Evolutionary conservation across 2,113 vertebrate genomes (phyloP).

Genomic region (Carlito syrichta): DNA sequence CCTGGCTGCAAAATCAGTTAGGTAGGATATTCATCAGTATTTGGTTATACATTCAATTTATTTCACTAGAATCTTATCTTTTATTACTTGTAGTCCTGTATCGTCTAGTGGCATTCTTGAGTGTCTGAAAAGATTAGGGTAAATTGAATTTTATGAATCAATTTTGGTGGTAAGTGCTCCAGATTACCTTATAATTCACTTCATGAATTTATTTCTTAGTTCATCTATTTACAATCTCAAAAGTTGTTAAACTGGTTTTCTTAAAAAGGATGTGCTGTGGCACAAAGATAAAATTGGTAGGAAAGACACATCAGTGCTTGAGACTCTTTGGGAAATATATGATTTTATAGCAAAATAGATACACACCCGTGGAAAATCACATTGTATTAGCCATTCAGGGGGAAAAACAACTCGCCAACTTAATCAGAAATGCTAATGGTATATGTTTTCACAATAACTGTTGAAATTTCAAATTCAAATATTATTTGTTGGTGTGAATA

Average conservation of each 20-base stretch:
- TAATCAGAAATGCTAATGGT: background rate
- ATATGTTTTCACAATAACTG: background rate
- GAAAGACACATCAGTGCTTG: background rate
- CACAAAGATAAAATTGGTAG: background rate
- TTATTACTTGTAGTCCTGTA: conserved; percentile 7
- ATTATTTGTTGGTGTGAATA: background rate
- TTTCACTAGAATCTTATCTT: conserved; percentile 43
- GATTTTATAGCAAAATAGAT: background rate
- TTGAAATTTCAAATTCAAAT: background rate
- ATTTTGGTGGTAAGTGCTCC: conserved; percentile 34
- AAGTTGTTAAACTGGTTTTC: background rate
- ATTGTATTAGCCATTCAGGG: background rate
- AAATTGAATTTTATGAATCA: conserved; percentile 53
- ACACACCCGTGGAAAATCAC: background rate
- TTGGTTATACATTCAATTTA: background rate
- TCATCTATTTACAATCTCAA: conserved; percentile 35
- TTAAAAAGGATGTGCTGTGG: background rate
- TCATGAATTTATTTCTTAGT: conserved; percentile 51
- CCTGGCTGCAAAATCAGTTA: background rate
- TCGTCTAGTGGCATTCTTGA: background rate
- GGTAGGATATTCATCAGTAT: background rate
- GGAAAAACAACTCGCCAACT: background rate
- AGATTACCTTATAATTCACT: conserved; percentile 26
- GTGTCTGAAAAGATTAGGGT: conserved; percentile 11
- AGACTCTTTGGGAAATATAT: background rate